phyloP scores from a whole-genome alignment of 2,888 invertebrate species.

The Drosophila nr. medialis region DNA sequence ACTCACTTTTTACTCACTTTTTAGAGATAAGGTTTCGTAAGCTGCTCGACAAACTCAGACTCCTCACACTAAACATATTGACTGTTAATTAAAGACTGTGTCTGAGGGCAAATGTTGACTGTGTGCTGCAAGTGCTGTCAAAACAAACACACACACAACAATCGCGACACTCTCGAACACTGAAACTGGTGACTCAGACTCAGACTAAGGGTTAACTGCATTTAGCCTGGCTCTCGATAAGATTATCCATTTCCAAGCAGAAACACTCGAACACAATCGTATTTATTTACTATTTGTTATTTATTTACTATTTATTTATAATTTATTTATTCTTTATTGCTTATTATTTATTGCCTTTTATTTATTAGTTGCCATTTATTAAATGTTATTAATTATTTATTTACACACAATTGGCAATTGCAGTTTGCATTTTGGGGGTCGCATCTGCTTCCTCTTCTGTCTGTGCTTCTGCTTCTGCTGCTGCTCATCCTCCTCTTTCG shows the following conservation, averaged over 20 bases:
- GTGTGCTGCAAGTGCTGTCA: conserved; percentile 47
- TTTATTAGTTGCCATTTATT: not conserved
- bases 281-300: not conserved
- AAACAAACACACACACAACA: conserved; percentile 41
- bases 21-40: conserved; percentile 44
- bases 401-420: conserved; percentile 43
- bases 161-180: conserved; percentile 8
- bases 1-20: not conserved
- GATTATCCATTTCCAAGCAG: not conserved
- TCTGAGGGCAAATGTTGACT: conserved; percentile 51
- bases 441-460: not conserved
- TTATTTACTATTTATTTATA: not conserved
- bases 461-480: not conserved
- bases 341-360: not conserved
- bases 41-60: conserved; percentile 12
- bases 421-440: not conserved
- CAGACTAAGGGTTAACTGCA: conserved; percentile 2
- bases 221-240: conserved; percentile 38
- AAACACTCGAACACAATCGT: not conserved
- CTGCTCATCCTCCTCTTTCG: not conserved
- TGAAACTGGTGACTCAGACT: not conserved
- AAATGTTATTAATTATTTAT: not conserved
- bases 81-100: conserved; percentile 63
- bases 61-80: conserved; percentile 44
- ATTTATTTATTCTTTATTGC: not conserved